These are phyloP conservation scores for Harpagifer antarcticus DNA, from an alignment of 2,797 vertebrate species.

Conservation along the genomic window DNA sequence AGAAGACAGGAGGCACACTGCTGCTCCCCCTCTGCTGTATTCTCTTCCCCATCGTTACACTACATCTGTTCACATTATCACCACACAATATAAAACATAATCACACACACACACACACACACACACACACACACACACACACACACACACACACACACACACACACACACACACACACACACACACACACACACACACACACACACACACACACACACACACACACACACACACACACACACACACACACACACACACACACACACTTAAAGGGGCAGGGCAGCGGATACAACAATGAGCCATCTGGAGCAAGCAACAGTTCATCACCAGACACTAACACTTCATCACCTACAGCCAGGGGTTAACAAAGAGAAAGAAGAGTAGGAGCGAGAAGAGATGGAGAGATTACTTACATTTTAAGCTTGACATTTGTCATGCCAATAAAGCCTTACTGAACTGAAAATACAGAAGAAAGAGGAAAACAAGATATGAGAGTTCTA, in stretches of 20 bases:
- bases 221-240: too few species aligned
- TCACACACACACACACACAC: too few species aligned
- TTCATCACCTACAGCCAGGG: too few species aligned
- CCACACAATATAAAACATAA: constrained; percentile 47
- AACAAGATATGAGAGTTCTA: not conserved
- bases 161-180: too few species aligned
- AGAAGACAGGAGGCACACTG: constrained; percentile 28
- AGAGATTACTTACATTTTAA: constrained; percentile 41
- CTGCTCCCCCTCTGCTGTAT: constrained; percentile 25
- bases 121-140: too few species aligned
- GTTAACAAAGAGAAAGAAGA: too few species aligned
- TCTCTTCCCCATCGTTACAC: constrained; percentile 23
- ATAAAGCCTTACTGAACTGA: constrained; percentile 16
- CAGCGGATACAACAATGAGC: constrained; percentile 72
- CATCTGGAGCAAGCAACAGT: constrained; percentile 69
- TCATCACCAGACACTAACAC: too few species aligned
- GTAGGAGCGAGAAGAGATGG: not conserved
- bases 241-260: too few species aligned
- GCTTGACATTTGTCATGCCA: constrained; percentile 18
- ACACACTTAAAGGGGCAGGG: constrained; percentile 63
- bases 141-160: too few species aligned
- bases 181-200: too few species aligned
- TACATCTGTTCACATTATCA: constrained; percentile 64
- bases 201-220: too few species aligned
- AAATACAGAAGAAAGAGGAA: constrained; percentile 19